Evolutionary conservation across 2,113 vertebrate genomes (phyloP).

Genomic region (Grus americana): DNA sequence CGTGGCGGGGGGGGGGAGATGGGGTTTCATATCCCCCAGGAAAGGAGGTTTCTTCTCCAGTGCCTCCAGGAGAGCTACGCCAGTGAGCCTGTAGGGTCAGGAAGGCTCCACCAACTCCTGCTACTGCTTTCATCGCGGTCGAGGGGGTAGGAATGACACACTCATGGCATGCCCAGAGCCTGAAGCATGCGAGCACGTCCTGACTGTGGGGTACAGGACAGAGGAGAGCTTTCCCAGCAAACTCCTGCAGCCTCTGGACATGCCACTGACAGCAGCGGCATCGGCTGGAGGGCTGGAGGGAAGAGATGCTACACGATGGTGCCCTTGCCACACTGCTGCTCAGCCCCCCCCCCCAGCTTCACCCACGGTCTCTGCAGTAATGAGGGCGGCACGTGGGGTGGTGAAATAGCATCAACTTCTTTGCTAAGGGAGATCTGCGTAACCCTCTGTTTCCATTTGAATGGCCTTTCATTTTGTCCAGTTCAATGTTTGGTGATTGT

Average conservation of each 20-base stretch:
- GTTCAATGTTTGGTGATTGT: slow-evolving; percentile 20
- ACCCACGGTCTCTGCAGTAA: slow-evolving; percentile 60
- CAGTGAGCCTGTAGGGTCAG: background rate
- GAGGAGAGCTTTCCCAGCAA: slow-evolving; percentile 11
- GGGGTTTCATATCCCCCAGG: background rate
- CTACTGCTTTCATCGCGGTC: background rate
- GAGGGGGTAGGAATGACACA: slow-evolving; percentile 71
- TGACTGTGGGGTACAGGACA: slow-evolving; percentile 61
- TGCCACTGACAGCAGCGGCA: slow-evolving; percentile 76
- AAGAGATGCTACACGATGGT: slow-evolving; percentile 78
- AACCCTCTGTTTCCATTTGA: slow-evolving; percentile 28
- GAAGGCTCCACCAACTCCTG: background rate
- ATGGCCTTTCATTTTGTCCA: slow-evolving; percentile 39
- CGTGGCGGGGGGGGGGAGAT: too few species aligned
- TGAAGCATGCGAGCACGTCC: slow-evolving; percentile 79
- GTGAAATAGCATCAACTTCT: background rate
- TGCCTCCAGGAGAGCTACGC: background rate
- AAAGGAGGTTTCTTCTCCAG: background rate
- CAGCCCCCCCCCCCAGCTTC: slow-evolving; percentile 59
- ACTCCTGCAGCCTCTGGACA: slow-evolving; percentile 71
- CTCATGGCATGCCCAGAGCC: slow-evolving; percentile 69
- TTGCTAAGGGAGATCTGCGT: background rate
- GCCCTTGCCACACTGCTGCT: background rate
- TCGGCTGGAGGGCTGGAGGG: slow-evolving; percentile 67
- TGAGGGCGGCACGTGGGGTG: background rate